Evolutionary conservation across 2,797 vertebrate species (phyloP).

Genomic region (Coracias cyanogaster): DNA sequence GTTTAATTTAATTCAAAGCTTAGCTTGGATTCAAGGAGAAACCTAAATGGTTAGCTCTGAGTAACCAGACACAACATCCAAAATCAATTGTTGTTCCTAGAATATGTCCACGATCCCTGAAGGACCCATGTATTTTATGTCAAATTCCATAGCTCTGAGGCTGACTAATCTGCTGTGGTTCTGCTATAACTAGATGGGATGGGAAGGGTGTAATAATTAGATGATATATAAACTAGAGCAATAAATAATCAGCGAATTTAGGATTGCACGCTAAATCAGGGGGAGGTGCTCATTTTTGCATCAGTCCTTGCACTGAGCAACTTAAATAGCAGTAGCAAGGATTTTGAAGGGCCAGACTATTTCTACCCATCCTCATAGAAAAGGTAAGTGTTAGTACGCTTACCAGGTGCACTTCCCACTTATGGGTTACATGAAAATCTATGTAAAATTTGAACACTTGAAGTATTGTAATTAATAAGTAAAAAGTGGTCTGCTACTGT

Average conservation of each 20-base stretch:
- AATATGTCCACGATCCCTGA: rapidly evolving
- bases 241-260: background rate
- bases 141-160: background rate
- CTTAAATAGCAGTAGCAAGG: background rate
- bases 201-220: background rate
- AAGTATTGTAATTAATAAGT: no score
- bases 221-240: background rate
- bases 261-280: background rate
- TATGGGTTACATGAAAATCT: background rate
- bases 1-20: background rate
- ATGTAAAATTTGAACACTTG: background rate
- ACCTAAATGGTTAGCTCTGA: background rate
- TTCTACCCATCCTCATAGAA: background rate
- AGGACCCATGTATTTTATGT: background rate
- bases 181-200: background rate
- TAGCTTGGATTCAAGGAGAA: background rate
- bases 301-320: background rate
- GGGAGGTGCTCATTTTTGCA: background rate
- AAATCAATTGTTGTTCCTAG: background rate
- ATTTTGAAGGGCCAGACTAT: background rate
- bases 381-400: background rate
- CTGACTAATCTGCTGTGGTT: background rate
- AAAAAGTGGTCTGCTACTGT: background rate
- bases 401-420: background rate
- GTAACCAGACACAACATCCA: background rate